A percentile compares a stretch with the other conserved stretches of the same genome.
Conservation (phyloP, 23 tunicate genomes). For the Botrylloides violaceus region DNA sequence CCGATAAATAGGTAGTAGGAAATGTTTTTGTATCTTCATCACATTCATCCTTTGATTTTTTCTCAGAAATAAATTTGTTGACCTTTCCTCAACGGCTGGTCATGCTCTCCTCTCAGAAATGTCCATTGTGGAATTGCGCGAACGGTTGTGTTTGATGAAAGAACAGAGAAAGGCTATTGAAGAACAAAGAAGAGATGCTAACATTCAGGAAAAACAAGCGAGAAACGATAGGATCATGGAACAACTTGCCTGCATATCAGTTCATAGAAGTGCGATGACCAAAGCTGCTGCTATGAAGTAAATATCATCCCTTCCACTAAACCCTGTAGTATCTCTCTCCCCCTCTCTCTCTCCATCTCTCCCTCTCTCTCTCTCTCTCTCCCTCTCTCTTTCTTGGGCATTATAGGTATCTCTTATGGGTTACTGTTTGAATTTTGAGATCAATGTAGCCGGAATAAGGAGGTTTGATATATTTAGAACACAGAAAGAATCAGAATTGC, state of each 20-base stretch:
- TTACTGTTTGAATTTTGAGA: too few species aligned
- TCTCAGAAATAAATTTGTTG: slow-evolving; percentile 65
- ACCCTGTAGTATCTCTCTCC: too few species aligned
- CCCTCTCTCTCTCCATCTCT: too few species aligned
- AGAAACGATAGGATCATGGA: slow-evolving; percentile 72
- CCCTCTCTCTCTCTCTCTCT: too few species aligned
- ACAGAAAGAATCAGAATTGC: slow-evolving; percentile 29
- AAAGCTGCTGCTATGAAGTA: slow-evolving; percentile 58
- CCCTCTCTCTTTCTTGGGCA: too few species aligned
- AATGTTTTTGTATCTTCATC: background rate
- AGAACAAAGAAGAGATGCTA: slow-evolving; percentile 54
- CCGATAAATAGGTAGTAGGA: slow-evolving; percentile 49
- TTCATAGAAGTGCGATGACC: slow-evolving; percentile 65
- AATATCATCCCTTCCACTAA: background rate
- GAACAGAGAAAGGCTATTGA: slow-evolving; percentile 52
- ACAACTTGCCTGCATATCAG: slow-evolving; percentile 56
- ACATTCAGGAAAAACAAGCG: slow-evolving; percentile 51
- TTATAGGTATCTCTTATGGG: too few species aligned
- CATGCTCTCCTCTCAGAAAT: slow-evolving; percentile 86
- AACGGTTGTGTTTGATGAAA: slow-evolving; percentile 56
- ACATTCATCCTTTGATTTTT: background rate
- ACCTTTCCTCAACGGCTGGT: slow-evolving; percentile 89
- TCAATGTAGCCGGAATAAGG: too few species aligned
- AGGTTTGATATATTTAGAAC: too few species aligned
- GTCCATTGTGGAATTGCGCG: slow-evolving; percentile 88